phyloP scores from a whole-genome alignment of 2,113 vertebrate species.

The Paraplagusia blochii region DNA sequence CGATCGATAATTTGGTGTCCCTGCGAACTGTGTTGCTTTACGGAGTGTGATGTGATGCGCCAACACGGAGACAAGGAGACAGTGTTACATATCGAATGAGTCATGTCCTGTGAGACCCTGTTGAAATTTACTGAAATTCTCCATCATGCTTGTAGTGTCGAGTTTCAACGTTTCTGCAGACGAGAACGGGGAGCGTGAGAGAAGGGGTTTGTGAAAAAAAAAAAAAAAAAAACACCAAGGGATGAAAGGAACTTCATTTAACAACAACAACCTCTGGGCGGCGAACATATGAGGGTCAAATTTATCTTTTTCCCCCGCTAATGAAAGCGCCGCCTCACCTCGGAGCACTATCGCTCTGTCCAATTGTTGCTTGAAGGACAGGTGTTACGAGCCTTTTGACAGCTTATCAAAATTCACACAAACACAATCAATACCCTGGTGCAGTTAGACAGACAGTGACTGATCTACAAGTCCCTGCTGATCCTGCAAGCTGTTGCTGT shows the following conservation, averaged over 20 bases:
- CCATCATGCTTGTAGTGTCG: constrained; percentile 30
- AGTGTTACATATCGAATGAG: constrained; percentile 35
- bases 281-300: background rate
- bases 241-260: constrained; percentile 2
- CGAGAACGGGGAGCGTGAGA: too few species aligned
- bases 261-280: constrained; percentile 9
- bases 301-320: constrained; percentile 1
- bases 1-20: constrained; percentile 63
- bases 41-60: constrained; percentile 35
- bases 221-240: background rate
- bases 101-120: constrained; percentile 14
- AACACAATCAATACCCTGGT: constrained; percentile 45
- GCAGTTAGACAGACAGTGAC: constrained; percentile 50
- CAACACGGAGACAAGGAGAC: constrained; percentile 32
- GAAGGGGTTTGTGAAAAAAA: constrained; percentile 1
- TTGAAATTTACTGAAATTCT: too few species aligned
- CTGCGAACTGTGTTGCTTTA: constrained; percentile 50
- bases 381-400: constrained; percentile 55
- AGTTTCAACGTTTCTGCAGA: constrained; percentile 23
- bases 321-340: constrained; percentile 10
- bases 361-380: constrained; percentile 42
- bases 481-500: constrained; percentile 60
- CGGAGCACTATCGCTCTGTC: constrained; percentile 2
- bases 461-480: constrained; percentile 61
- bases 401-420: constrained; percentile 54